A percentile compares a stretch with the other conserved stretches of the same genome.
phyloP scores from a whole-genome alignment of 1,140 invertebrate species.

The Lasaia peninsularis region DNA sequence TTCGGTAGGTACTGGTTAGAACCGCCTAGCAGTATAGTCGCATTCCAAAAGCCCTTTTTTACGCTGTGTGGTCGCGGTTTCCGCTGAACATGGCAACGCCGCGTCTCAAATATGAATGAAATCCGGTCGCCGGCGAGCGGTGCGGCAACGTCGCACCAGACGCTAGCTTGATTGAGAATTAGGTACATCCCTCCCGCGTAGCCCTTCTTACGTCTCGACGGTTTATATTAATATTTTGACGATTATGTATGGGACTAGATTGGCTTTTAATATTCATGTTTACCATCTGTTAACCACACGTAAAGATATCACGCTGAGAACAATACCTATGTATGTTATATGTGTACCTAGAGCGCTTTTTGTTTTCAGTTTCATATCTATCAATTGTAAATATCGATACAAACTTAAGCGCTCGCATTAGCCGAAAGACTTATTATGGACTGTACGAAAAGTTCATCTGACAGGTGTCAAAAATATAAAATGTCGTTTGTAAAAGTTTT shows the following conservation, averaged over 20 bases:
- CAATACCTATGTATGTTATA: conserved; percentile 18
- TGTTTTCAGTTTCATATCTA: no score
- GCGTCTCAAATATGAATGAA: conserved; percentile 76
- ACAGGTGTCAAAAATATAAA: no score
- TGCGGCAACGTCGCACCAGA: conserved; percentile 68
- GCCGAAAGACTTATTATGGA: no score
- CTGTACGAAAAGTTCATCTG: no score
- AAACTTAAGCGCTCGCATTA: no score
- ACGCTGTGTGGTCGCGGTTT: conserved; percentile 74
- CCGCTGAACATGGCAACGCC: conserved; percentile 72
- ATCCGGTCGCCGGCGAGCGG: conserved; percentile 63
- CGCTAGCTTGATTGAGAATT: conserved; percentile 71
- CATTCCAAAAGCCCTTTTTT: conserved; percentile 73
- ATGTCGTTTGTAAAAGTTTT: no score
- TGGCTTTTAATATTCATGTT: conserved; percentile 34
- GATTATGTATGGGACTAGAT: conserved; percentile 29
- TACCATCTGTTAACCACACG: conserved; percentile 27
- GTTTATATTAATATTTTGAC: conserved; percentile 40
- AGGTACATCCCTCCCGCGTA: conserved; percentile 57
- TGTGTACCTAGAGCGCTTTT: no score
- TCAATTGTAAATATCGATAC: no score
- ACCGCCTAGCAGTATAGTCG: conserved; percentile 68
- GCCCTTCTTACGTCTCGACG: conserved; percentile 46
- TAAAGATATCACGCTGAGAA: no score
- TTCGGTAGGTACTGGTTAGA: conserved; percentile 60